These are phyloP conservation scores for Alces alces DNA, from an alignment of 2,113 vertebrate species.

Conservation along the genomic window DNA sequence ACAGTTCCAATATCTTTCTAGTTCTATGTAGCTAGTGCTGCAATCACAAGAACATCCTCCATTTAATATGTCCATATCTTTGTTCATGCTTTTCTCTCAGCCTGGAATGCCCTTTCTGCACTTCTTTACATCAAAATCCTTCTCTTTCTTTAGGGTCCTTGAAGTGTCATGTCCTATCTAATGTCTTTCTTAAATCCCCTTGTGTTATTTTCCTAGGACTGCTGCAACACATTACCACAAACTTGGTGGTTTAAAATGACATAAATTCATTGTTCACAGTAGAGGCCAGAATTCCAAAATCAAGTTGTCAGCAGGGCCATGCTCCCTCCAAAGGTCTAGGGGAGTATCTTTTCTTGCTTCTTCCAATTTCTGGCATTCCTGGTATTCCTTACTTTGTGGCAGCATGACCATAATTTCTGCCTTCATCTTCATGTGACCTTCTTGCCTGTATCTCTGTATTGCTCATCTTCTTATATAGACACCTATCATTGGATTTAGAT, in stretches of 20 bases:
- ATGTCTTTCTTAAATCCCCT: not conserved
- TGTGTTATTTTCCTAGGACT: not conserved
- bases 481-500: not conserved
- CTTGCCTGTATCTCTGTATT: not conserved
- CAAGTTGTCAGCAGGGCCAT: not conserved
- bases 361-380: not conserved
- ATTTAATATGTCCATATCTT: slow-evolving; percentile 12
- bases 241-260: not conserved
- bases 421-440: not conserved
- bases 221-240: not conserved
- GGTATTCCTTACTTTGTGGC: not conserved
- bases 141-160: slow-evolving; percentile 31
- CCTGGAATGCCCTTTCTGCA: not conserved
- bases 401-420: not conserved
- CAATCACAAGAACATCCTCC: not conserved
- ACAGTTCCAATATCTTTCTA: not conserved
- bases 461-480: not conserved
- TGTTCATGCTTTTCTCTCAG: not conserved
- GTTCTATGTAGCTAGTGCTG: not conserved
- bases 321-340: not conserved
- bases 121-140: not conserved
- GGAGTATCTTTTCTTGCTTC: not conserved
- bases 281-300: not conserved
- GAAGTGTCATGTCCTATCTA: not conserved
- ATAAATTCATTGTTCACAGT: not conserved